Percentiles rank a stretch among this genome's conserved stretches.
Conservation (phyloP, 2,113 vertebrate species). For the Damaliscus lunatus region DNA sequence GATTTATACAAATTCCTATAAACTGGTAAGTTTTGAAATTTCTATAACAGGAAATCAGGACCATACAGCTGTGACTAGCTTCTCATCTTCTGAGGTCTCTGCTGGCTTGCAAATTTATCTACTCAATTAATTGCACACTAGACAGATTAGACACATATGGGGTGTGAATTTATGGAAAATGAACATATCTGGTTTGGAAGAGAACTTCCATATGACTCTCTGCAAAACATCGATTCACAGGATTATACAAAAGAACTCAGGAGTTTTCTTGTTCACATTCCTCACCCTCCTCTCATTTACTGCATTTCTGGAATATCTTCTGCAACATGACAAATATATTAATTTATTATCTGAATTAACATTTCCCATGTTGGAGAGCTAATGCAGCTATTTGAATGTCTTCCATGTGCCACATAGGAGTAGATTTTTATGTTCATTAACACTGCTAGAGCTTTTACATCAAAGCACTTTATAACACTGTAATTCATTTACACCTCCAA, state of each 20-base stretch:
- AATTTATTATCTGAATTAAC: not conserved
- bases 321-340: not conserved
- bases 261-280: not conserved
- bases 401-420: not conserved
- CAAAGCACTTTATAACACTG: not conserved
- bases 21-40: not conserved
- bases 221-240: not conserved
- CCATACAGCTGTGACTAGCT: not conserved
- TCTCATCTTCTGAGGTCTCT: not conserved
- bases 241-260: not conserved
- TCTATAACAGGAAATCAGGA: not conserved
- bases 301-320: not conserved
- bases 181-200: not conserved
- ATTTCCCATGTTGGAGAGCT: not conserved
- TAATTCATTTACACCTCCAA: not conserved
- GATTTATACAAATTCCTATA: not conserved
- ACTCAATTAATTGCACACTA: not conserved
- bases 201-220: not conserved
- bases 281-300: not conserved
- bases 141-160: not conserved
- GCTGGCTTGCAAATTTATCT: not conserved
- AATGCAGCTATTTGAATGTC: not conserved
- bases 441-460: not conserved
- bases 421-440: constrained; percentile 22
- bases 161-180: not conserved